Conservation (phyloP, 2,797 vertebrate species). For the Fistularia commersonii region DNA sequence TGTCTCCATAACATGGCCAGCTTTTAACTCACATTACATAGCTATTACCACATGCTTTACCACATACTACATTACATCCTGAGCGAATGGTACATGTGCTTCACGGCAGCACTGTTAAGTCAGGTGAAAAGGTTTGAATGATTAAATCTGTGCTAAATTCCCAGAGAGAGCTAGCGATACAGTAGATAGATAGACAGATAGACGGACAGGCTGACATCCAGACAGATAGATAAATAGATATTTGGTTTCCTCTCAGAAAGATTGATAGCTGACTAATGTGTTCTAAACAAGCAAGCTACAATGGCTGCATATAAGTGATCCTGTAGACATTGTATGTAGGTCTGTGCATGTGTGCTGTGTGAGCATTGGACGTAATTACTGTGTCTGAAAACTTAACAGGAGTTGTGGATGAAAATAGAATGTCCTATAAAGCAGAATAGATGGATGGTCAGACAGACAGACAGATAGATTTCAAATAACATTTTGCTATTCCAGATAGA, state of each 20-base stretch:
- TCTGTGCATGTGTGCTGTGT: slow-evolving; percentile 29
- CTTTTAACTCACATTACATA: slow-evolving; percentile 50
- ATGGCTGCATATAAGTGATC: slow-evolving; percentile 15
- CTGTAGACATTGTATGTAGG: slow-evolving; percentile 50
- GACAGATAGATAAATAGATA: no score
- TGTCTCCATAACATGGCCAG: slow-evolving; percentile 37
- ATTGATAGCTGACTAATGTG: slow-evolving; percentile 27
- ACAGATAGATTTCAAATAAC: no score
- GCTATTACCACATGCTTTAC: slow-evolving; percentile 45
- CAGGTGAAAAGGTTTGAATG: no score
- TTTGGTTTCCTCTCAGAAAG: neutral
- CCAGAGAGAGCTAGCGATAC: no score
- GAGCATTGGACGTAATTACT: slow-evolving; percentile 57
- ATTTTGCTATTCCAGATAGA: no score
- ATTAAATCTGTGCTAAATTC: no score
- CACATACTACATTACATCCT: slow-evolving; percentile 19
- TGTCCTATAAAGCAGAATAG: slow-evolving; percentile 43
- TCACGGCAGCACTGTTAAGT: neutral
- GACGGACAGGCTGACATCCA: no score
- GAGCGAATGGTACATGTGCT: neutral
- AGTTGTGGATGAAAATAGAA: slow-evolving; percentile 49
- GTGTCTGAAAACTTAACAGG: slow-evolving; percentile 43
- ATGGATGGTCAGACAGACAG: no score
- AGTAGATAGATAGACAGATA: no score
- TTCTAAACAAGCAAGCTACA: slow-evolving; percentile 23